Base-by-base conservation (phyloP, 2,113 vertebrate species). In the Carollia perspicillata region DNA sequence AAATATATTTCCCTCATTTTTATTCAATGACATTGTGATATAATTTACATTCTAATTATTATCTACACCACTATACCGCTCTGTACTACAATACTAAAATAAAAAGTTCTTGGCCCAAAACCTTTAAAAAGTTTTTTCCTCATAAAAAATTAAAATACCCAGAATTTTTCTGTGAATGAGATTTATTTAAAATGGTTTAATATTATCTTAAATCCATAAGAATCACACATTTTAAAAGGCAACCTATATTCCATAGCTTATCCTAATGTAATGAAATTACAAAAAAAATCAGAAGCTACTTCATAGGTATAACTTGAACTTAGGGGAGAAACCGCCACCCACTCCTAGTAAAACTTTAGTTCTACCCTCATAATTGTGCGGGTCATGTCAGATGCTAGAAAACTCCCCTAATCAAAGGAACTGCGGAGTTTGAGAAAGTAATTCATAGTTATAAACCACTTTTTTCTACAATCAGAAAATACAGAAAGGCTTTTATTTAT, bases 391-490 rank as follows among this genome's bases (percentile, higher is more conserved):
- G 87, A 92, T 63, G 10, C 53, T 53, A 65, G 49, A 88, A 58
- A 78, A 60, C n/a, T 53, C 65, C 65, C 16, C 28, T 18, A 94
- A 80, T 81, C n/a, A 91, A 28, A 86, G 51, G 84, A 3, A 96
- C 5, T 86, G 33, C 42, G 47, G 3, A 93, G 60, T 49, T 60
- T 44, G n/a, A 81, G 51, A 94, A 94, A 94, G 78, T 53, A 44
- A 63, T 20, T 49, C 44, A 84, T 3, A 69, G 1, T 58, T 53
- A 79, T 78, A 88, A 95, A 78, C 4, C 8, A 55, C 49, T 51
- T 95, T 88, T 88, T 80, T 84, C 55, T 90, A 85, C n/a, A 78
- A 84, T 89, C 53, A 93, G 22, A 80, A 78, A 92, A 89, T 53
- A 9, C 8, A 92, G 5, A 63, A 49, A 55, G 53, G 53, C 53